Conservation (phyloP, 2,113 vertebrate genomes). For the Mohoua ochrocephala region DNA sequence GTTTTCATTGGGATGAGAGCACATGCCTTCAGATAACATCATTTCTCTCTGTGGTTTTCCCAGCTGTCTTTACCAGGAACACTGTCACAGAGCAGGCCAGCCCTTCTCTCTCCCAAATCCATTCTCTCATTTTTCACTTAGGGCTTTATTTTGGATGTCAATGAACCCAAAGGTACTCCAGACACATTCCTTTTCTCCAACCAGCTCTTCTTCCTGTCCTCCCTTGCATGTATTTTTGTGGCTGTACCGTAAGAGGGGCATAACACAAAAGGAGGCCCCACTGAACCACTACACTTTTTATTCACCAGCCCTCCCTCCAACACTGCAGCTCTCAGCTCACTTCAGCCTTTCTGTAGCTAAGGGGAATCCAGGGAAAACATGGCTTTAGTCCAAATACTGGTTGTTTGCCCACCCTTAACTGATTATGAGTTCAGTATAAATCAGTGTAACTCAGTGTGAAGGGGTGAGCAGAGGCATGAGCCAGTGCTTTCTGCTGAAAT, state of each 20-base stretch:
- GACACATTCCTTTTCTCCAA: background rate
- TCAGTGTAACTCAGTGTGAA: background rate
- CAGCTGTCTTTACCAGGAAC: background rate
- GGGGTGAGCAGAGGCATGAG: background rate
- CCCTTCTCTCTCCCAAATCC: background rate
- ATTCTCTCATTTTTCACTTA: background rate
- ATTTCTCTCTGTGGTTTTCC: background rate
- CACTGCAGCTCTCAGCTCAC: background rate
- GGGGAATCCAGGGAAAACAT: background rate
- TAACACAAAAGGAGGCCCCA: background rate
- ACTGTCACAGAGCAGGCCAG: background rate
- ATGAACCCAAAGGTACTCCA: background rate
- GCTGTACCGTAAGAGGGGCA: background rate
- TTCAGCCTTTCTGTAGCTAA: background rate
- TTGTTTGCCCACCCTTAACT: background rate
- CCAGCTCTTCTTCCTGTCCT: background rate
- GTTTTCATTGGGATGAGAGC: background rate
- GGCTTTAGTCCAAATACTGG: background rate
- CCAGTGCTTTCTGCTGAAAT: background rate
- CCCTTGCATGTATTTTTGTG: background rate
- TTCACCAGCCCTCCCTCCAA: background rate
- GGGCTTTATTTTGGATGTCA: background rate
- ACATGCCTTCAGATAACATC: fast-evolving
- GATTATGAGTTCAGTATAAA: background rate
- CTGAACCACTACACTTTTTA: background rate